Evolutionary conservation across 2,797 vertebrate genomes (phyloP).

Genomic region (Phrynocephalus forsythii): DNA sequence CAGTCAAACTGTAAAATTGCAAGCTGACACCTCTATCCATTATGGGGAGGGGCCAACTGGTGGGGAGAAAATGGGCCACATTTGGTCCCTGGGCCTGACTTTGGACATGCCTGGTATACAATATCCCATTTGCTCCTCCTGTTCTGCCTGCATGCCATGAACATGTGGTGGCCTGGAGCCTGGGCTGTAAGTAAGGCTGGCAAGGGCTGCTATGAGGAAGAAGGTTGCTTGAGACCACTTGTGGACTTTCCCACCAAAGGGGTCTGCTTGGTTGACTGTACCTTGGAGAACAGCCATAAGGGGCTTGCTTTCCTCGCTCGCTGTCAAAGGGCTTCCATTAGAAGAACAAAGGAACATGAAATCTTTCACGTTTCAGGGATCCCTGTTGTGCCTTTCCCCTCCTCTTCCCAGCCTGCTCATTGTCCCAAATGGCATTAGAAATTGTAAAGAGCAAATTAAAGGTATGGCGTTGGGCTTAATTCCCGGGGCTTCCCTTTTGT

Average conservation of each 20-base stretch:
- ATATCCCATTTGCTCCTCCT: neutral
- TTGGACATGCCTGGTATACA: no score
- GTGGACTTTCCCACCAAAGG: neutral
- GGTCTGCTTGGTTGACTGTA: neutral
- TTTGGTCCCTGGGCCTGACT: no score
- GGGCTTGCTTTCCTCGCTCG: conserved; percentile 7
- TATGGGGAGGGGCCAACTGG: no score
- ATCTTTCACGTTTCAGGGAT: conserved; percentile 2
- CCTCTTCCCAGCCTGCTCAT: neutral
- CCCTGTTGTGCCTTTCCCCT: conserved; percentile 15
- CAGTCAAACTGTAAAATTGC: no score
- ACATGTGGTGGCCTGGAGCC: neutral
- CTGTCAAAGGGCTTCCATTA: conserved; percentile 16
- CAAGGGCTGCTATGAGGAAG: neutral
- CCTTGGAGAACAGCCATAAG: neutral
- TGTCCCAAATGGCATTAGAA: conserved; percentile 11
- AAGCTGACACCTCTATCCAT: no score
- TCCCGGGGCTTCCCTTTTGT: conserved; percentile 33
- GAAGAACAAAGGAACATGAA: neutral
- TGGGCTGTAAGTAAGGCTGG: neutral
- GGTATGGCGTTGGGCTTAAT: conserved; percentile 19
- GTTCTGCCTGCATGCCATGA: neutral
- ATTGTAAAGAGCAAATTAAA: conserved; percentile 35
- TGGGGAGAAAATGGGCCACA: no score
- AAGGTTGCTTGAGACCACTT: neutral